Evolutionary conservation across 2,888 invertebrate species (phyloP), one percentile per base, ranked within the genome.

Genomic region (Pherbina coryleti): DNA sequence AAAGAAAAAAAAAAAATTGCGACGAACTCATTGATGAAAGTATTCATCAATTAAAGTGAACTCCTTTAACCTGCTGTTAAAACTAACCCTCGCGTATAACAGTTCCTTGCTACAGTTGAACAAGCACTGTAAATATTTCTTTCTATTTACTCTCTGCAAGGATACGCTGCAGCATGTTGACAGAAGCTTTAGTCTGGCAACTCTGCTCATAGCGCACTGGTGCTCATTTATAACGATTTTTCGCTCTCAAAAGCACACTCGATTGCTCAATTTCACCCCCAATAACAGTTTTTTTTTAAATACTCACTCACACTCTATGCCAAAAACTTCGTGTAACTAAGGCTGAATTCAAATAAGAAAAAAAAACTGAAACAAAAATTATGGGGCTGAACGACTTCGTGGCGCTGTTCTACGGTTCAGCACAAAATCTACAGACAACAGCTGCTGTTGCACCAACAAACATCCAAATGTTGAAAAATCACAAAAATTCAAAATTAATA

Each of bases 311-410:
- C 53, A 31, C 74, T 74, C 64, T 64, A n/a, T 55, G 55, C 22
- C 19, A 22, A 28, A n/a, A 34, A 66, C 64, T 66, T 66, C 34
- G 64, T 66, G 64, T 19, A 66, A 19, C 28, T 64, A 31, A 34
- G 31, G 31, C 44, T 34, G 60, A 73, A 62, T 44, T 44, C n/a
- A 60, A 72, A 14, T 19, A 28, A 37, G 57, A 8, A 17, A 51
- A 53, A 25, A 53, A 25, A 62, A 60, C 60, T 14, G 14, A 22
- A 19, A 67, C 76, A 77, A 64, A 31, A 49, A 82, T 80, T 78
- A 89, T 90, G 89, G 89, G 89, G 74, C 85, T 90, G 64, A 90
- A 89, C 83, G 90, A 90, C 84, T 89, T 89, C 78, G 89, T 89
- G 78, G 87, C 89, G 81, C 86, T 90, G 82, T 88, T 90, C 84